A percentile compares a stretch with the other conserved stretches of the same genome.
Conservation (phyloP, 2,113 vertebrate species). For the Taxidea taxus region DNA sequence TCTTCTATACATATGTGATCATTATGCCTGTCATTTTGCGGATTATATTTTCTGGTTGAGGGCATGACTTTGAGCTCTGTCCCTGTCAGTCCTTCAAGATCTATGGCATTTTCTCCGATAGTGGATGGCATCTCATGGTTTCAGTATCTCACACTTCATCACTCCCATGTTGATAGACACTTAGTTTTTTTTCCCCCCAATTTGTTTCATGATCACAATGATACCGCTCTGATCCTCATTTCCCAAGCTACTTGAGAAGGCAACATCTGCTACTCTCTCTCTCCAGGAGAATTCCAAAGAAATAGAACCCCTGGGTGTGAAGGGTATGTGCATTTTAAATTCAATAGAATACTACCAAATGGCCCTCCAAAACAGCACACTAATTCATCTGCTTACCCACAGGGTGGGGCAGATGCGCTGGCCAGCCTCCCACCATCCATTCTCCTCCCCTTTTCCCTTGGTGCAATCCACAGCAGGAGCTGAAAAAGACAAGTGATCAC, state of each 20-base stretch:
- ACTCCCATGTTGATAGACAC: background rate
- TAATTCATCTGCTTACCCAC: background rate
- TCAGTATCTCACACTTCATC: background rate
- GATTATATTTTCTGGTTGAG: background rate
- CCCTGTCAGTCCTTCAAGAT: background rate
- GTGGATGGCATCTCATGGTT: background rate
- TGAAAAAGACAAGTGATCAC: background rate
- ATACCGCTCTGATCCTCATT: background rate
- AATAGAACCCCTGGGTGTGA: slow-evolving; percentile 1
- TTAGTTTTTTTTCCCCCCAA: background rate
- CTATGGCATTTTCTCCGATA: background rate
- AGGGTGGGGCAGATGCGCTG: background rate
- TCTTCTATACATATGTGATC: background rate
- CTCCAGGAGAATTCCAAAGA: background rate
- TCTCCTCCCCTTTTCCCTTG: background rate
- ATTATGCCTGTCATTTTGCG: background rate
- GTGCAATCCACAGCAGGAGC: background rate
- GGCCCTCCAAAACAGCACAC: background rate
- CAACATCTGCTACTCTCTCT: background rate
- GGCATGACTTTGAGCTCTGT: background rate
- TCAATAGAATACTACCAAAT: background rate
- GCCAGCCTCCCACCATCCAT: background rate
- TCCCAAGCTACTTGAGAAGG: background rate
- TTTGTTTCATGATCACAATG: background rate
- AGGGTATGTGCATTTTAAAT: background rate